Evolutionary conservation across 2,888 invertebrate species (phyloP).

Genomic region (Lapara coniferarum): DNA sequence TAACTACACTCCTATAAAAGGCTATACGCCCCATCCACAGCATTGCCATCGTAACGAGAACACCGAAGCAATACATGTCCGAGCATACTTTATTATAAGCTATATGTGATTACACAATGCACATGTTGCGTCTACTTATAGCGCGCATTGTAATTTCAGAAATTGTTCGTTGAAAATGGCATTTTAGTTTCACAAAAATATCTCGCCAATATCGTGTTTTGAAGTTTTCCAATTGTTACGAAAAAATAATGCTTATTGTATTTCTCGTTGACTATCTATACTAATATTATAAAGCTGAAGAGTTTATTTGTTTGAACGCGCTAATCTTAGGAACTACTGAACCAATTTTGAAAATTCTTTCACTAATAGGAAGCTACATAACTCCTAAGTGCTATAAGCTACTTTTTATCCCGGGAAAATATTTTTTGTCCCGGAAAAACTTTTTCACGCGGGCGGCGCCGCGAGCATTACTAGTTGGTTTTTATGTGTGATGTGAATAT

Average conservation of each 20-base stretch:
- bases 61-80: conserved; percentile 57
- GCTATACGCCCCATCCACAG: conserved; percentile 43
- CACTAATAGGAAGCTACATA: no score
- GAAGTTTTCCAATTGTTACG: neutral
- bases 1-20: conserved; percentile 47
- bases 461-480: no score
- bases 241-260: neutral
- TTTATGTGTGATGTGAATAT: no score
- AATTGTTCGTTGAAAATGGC: conserved; percentile 10
- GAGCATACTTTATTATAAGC: conserved; percentile 49
- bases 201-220: conserved; percentile 7
- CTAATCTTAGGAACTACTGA: no score
- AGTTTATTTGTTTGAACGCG: no score
- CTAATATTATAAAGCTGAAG: no score
- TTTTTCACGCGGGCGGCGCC: no score
- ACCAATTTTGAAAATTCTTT: no score
- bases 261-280: no score
- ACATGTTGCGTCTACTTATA: conserved; percentile 25
- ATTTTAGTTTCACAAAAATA: neutral
- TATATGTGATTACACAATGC: conserved; percentile 44
- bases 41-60: conserved; percentile 55
- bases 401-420: no score
- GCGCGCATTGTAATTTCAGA: conserved; percentile 7
- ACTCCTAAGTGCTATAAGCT: no score
- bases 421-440: no score